phyloP scores from a whole-genome alignment of 2,797 vertebrate species.

The Gymnoscopelus braueri region DNA sequence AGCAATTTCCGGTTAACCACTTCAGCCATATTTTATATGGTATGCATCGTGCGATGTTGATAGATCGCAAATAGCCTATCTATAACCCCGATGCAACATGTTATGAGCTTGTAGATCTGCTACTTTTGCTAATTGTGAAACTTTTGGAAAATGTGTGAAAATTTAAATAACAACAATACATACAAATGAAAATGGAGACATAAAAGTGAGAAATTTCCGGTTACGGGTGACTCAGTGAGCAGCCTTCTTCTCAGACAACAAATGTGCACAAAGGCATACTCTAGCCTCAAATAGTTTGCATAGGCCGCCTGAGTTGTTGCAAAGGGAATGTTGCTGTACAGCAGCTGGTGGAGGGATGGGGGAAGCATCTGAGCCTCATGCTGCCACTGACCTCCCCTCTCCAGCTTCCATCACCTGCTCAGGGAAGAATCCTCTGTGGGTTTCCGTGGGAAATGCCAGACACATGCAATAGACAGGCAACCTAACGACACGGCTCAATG shows the following conservation, averaged over 20 bases:
- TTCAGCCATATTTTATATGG: too few relatives aligned
- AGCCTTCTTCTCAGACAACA: slow-evolving; percentile 62
- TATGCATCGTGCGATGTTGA: too few relatives aligned
- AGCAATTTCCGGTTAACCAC: slow-evolving; percentile 39
- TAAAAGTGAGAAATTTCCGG: slow-evolving; percentile 54
- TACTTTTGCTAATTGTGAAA: too few relatives aligned
- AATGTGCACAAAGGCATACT: slow-evolving; percentile 73
- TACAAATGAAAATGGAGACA: slow-evolving; percentile 52
- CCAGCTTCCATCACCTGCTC: slow-evolving; percentile 80
- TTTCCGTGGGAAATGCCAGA: slow-evolving; percentile 79
- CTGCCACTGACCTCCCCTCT: slow-evolving; percentile 45
- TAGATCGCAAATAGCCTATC: too few relatives aligned
- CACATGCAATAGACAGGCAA: slow-evolving; percentile 57
- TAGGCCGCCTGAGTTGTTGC: slow-evolving; percentile 67
- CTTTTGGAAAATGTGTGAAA: too few relatives aligned
- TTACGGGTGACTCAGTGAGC: slow-evolving; percentile 52
- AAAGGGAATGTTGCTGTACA: slow-evolving; percentile 74
- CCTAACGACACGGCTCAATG: slow-evolving; percentile 39
- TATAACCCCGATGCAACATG: too few relatives aligned
- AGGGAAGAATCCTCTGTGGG: slow-evolving; percentile 68
- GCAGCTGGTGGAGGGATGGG: slow-evolving; percentile 75
- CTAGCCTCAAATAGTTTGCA: slow-evolving; percentile 76
- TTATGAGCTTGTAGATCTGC: too few relatives aligned
- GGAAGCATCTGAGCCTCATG: slow-evolving; percentile 67
- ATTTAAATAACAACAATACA: slow-evolving; percentile 4